Evolutionary conservation across 2,113 vertebrate genomes (phyloP).

Genomic region (Hippocampus guttulatus): DNA sequence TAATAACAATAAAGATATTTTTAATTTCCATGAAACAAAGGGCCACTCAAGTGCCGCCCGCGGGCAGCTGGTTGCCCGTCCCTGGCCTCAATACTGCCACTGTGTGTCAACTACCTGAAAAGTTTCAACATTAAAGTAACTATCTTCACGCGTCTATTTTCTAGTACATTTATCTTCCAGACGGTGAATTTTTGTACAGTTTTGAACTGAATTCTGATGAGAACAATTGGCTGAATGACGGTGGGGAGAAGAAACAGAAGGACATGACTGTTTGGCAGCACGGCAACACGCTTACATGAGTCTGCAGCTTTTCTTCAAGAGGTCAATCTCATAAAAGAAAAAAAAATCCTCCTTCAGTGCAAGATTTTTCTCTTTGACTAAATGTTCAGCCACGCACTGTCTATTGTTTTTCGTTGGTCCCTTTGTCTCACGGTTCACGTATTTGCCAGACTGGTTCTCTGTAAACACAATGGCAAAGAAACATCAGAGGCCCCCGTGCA

Average conservation of each 20-base stretch:
- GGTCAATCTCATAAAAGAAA: conserved; percentile 7
- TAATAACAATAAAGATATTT: too few relatives aligned
- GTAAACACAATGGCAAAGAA: conserved; percentile 65
- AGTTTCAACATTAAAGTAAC: too few relatives aligned
- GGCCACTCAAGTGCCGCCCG: too few relatives aligned
- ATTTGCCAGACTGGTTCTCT: conserved; percentile 68
- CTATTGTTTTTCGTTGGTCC: conserved; percentile 43
- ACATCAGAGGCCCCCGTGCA: conserved; percentile 65
- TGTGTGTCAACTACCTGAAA: too few relatives aligned
- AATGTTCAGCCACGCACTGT: conserved; percentile 7
- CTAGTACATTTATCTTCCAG: background rate
- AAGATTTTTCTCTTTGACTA: conserved; percentile 11
- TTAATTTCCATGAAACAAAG: too few relatives aligned
- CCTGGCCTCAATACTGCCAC: too few relatives aligned
- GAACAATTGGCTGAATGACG: background rate
- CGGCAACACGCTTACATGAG: background rate
- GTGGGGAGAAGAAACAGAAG: background rate
- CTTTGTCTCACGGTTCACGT: conserved; percentile 64
- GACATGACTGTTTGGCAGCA: background rate
- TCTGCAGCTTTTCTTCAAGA: background rate
- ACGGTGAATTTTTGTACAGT: background rate
- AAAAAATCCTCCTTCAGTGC: conserved; percentile 4
- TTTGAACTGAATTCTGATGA: background rate
- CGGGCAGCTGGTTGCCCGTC: too few relatives aligned
- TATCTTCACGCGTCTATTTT: too few relatives aligned